These are phyloP conservation scores for Ramphastos sulfuratus DNA, from an alignment of 2,113 vertebrate species.

Conservation along the genomic window DNA sequence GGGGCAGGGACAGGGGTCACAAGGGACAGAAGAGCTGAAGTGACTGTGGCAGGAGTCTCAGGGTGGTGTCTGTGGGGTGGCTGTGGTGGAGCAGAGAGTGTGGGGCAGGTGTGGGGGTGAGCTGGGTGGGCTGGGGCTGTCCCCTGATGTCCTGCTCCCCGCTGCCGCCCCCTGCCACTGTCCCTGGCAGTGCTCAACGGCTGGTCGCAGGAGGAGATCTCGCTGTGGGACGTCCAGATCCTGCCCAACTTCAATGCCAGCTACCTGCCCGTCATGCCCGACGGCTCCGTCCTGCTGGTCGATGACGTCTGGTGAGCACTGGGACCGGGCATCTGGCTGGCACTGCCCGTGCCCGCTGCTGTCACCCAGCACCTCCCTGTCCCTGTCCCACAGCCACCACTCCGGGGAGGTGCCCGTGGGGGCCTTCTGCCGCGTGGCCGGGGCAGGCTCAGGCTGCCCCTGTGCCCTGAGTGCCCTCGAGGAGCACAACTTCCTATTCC, in stretches of 20 bases:
- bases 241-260: neutral
- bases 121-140: no score
- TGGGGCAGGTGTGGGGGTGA: no score
- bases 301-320: neutral
- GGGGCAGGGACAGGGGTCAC: neutral
- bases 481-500: constrained; percentile 91
- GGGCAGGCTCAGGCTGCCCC: constrained; percentile 76
- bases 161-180: no score
- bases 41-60: no score
- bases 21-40: no score
- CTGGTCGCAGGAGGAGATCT: neutral
- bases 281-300: neutral
- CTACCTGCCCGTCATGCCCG: neutral
- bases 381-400: constrained; percentile 77
- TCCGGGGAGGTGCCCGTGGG: constrained; percentile 86
- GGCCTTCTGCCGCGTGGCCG: constrained; percentile 82
- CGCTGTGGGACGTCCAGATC: neutral
- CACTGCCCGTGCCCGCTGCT: neutral
- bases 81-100: no score
- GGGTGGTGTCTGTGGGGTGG: neutral
- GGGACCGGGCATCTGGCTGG: neutral
- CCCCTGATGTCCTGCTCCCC: no score
- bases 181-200: neutral
- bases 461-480: constrained; percentile 85
- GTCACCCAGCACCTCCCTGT: neutral